phyloP scores from a whole-genome alignment of 1,140 invertebrate species.

The Achroia grisella region DNA sequence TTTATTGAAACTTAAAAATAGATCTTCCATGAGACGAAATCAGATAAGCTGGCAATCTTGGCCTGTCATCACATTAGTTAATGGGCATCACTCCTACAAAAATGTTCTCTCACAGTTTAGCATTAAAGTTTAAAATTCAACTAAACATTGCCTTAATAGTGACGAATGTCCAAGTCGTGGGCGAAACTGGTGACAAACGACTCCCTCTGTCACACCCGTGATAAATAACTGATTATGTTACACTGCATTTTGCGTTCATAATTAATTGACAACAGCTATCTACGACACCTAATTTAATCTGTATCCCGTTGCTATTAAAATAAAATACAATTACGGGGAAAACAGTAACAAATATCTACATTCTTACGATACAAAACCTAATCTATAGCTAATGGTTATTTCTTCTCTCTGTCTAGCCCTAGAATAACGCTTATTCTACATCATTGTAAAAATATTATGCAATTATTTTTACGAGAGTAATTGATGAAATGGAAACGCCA shows the following conservation, averaged over 20 bases:
- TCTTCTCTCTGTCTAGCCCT: no score
- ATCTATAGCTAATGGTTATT: no score
- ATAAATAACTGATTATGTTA: slow-evolving; percentile 72
- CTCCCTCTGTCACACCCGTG: slow-evolving; percentile 57
- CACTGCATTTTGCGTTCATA: slow-evolving; percentile 64
- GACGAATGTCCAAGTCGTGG: slow-evolving; percentile 61
- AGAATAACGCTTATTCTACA: no score
- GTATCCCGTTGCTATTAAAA: no score
- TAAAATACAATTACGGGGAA: no score
- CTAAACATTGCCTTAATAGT: slow-evolving; percentile 21
- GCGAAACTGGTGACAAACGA: slow-evolving; percentile 66
- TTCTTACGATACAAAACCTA: no score
- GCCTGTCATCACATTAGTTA: slow-evolving; percentile 60
- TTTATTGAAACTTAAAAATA: slow-evolving; percentile 47
- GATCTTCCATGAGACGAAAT: slow-evolving; percentile 55
- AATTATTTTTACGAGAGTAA: slow-evolving; percentile 11
- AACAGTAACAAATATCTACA: no score
- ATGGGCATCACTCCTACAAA: slow-evolving; percentile 19
- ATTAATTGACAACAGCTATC: slow-evolving; percentile 64
- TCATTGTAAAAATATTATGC: not conserved
- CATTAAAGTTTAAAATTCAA: slow-evolving; percentile 35
- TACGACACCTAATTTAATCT: no score
- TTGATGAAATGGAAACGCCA: slow-evolving; percentile 34
- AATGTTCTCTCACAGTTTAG: not conserved
- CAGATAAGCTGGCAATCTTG: slow-evolving; percentile 57